Base-by-base conservation (phyloP, 2,797 vertebrate genomes). In the Enteromius trimaculatus region DNA sequence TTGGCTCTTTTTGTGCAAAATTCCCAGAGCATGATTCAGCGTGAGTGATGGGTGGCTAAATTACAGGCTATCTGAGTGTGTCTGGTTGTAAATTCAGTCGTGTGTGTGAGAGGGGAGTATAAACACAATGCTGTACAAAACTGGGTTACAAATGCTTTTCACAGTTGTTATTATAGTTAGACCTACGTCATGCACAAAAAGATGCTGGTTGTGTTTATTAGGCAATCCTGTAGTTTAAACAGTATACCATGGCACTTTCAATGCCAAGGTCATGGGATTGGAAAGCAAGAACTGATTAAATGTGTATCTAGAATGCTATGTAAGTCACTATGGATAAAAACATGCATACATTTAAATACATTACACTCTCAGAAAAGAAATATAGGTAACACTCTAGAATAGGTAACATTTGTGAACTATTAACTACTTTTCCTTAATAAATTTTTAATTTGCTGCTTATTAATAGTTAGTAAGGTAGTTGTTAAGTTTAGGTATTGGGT, bases 1-100 rank as follows among this genome's bases (percentile, higher is more conserved):
- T 26, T 10, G 2, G 9, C 29, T 37, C 21, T 64, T 72, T 65
- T 19, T 75, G 44, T 68, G 49, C n/a, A 44, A 29, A 42, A 82
- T 55, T 55, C 44, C 71, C 31, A 55, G 47, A 16, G 23, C 9
- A 7, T 82, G 81, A 82, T 77, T 82, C 81, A 77, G 47, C 23
- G 0, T 51, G 58, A 82, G 70, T 71, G 44, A 74, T 51, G 44
- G 19, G 3, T 58, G 42, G 68, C 23, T 71, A 44, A 66, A 55
- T 76, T 42, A 82, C n/a, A 75, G 23, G 60, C 34, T 64, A 16
- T 80, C 23, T 81, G 19, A 23, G 53, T 72, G 9, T 7, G 17
- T 80, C 65, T 58, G 37, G 13, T 29, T 21, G 26, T 80, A 31
- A 80, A 58, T 44, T n/a, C 13, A 11, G 1, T 65, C 16, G 3